Evolutionary conservation across 30 jellyfish, hydroid and myxozoan species (phyloP).

Genomic region (Aurelia sp.): DNA sequence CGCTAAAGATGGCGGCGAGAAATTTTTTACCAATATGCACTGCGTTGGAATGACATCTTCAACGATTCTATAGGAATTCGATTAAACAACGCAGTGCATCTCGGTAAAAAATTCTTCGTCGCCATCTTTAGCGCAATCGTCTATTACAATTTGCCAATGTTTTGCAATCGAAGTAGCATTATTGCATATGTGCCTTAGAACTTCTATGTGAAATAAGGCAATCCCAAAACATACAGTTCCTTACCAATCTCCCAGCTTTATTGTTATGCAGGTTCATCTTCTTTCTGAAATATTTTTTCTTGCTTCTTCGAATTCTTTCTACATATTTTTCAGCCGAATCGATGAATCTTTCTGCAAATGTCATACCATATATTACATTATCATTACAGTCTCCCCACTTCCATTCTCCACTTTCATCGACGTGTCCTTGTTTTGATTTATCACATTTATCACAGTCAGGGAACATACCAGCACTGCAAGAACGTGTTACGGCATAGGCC

Average conservation of each 20-base stretch:
- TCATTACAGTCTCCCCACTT: conserved; percentile 95
- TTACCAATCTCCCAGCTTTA: conserved; percentile 95
- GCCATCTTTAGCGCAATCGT: no score
- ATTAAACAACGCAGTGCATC: no score
- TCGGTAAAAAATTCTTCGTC: no score
- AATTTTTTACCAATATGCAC: no score
- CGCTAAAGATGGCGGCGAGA: no score
- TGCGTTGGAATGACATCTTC: no score
- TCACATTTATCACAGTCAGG: conserved; percentile 84
- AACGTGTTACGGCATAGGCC: conserved; percentile 77
- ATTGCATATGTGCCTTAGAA: no score
- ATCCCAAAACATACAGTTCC: background rate
- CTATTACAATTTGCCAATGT: no score
- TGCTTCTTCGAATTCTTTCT: conserved; percentile 56
- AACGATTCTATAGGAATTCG: no score
- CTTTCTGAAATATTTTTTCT: conserved; percentile 54
- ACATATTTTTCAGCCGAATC: conserved; percentile 66
- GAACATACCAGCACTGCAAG: conserved; percentile 92
- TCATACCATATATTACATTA: conserved; percentile 72
- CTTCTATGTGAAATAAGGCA: no score
- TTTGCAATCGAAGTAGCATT: no score
- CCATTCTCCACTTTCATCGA: conserved; percentile 88
- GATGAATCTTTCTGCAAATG: conserved; percentile 77
- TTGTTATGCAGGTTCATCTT: conserved; percentile 89
- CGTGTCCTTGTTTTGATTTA: conserved; percentile 67